These are phyloP conservation scores for Drosophila demipolita DNA, from an alignment of 2,888 invertebrate species.

Conservation along the genomic window DNA sequence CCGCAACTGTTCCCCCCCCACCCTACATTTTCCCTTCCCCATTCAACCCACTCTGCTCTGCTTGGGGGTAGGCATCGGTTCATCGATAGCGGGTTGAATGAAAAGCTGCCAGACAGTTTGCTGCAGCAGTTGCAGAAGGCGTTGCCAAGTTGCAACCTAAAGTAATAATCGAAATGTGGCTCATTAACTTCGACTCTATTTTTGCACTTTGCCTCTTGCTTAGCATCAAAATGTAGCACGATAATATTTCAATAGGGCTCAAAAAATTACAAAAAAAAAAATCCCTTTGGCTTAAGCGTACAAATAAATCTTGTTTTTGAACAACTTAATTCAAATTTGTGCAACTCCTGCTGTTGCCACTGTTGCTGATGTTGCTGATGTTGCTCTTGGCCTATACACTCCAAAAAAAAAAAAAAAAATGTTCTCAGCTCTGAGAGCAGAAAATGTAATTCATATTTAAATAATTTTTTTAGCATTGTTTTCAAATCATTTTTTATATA, in stretches of 20 bases:
- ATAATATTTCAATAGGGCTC: constrained; percentile 40
- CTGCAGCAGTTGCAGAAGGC: constrained; percentile 38
- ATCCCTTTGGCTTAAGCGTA: constrained; percentile 16
- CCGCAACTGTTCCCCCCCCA: not conserved
- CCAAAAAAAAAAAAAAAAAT: not conserved
- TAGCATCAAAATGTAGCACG: constrained; percentile 57
- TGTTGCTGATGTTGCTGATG: constrained; percentile 2
- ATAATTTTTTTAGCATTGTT: not conserved
- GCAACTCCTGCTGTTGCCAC: constrained; percentile 28
- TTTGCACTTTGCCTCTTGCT: constrained; percentile 30
- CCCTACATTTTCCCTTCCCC: not conserved
- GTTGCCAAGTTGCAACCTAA: constrained; percentile 67
- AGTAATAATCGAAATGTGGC: constrained; percentile 77
- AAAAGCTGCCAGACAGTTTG: constrained; percentile 45
- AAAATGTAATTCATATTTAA: not conserved
- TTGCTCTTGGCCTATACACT: not conserved
- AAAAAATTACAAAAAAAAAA: not conserved
- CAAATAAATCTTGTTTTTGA: constrained; percentile 75
- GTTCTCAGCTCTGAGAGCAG: not conserved
- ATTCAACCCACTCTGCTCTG: not conserved
- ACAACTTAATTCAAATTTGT: constrained; percentile 70
- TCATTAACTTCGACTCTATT: constrained; percentile 73
- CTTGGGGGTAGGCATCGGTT: constrained; percentile 27
- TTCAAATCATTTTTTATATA: not conserved
- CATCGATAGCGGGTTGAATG: constrained; percentile 64